phyloP scores from a whole-genome alignment of 2,113 vertebrate genomes.

The Chamaea fasciata region DNA sequence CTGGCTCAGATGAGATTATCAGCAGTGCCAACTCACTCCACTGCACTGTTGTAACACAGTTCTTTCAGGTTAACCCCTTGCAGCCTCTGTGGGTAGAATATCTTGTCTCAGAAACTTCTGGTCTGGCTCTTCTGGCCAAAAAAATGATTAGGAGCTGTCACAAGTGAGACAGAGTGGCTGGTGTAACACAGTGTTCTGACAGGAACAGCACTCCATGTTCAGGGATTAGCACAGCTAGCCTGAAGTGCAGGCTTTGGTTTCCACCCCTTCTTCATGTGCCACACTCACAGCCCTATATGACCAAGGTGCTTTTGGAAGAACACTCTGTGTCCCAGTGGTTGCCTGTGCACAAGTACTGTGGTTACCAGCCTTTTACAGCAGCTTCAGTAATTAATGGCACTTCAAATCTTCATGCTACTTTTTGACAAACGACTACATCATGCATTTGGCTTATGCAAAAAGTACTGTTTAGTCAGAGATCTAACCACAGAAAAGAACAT shows the following conservation, averaged over 20 bases:
- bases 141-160: not conserved
- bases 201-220: not conserved
- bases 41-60: not conserved
- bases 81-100: not conserved
- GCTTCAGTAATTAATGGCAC: not conserved
- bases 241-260: not conserved
- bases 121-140: not conserved
- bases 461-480: not conserved
- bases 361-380: not conserved
- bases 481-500: not conserved
- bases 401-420: not conserved
- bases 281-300: not conserved
- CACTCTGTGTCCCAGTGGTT: not conserved
- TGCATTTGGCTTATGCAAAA: not conserved
- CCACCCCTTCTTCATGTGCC: not conserved
- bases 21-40: not conserved
- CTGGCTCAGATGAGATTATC: not conserved
- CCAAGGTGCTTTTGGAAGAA: not conserved
- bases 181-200: not conserved
- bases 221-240: not conserved
- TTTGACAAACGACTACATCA: not conserved
- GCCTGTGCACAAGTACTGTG: not conserved
- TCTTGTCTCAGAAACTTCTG: not conserved
- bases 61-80: not conserved
- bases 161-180: not conserved